Percentiles rank a stretch among this genome's conserved stretches.
These are phyloP conservation scores for Lepus americanus DNA, from an alignment of 2,113 vertebrate species.

Conservation along the genomic window DNA sequence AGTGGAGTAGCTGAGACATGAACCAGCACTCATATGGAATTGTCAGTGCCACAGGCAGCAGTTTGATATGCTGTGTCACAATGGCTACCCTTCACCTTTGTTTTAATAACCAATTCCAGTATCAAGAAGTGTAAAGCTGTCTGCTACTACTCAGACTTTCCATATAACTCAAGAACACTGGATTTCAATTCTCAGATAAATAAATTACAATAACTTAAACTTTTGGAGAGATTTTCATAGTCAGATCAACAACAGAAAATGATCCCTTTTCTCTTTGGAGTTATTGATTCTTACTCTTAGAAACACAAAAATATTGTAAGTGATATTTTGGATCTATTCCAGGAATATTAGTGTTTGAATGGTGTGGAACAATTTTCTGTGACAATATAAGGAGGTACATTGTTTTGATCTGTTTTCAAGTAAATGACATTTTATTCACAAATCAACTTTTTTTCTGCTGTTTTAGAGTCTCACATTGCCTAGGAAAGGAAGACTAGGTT, in stretches of 20 bases:
- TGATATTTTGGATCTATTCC: slow-evolving; percentile 27
- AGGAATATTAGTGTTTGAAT: background rate
- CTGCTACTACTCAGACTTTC: background rate
- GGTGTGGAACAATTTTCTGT: background rate
- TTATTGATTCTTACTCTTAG: background rate
- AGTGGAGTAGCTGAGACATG: too few species aligned
- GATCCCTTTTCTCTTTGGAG: background rate
- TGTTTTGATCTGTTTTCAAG: slow-evolving; percentile 50
- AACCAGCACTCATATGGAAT: too few species aligned
- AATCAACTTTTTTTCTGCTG: background rate
- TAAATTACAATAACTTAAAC: slow-evolving; percentile 1
- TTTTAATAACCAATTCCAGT: slow-evolving; percentile 50
- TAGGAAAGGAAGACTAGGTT: background rate
- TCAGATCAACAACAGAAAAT: background rate
- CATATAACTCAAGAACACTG: background rate
- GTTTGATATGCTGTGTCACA: too few species aligned
- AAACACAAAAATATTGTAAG: slow-evolving; percentile 21
- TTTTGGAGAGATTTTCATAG: slow-evolving; percentile 21
- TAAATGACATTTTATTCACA: slow-evolving; percentile 50
- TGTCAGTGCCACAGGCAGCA: too few species aligned
- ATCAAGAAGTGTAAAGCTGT: background rate
- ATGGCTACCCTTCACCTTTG: background rate
- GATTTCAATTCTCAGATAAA: slow-evolving; percentile 34
- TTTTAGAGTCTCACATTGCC: background rate
- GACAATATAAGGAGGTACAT: slow-evolving; percentile 12